These are phyloP conservation scores for Masticophis lateralis DNA, from an alignment of 2,797 vertebrate genomes.

Conservation along the genomic window DNA sequence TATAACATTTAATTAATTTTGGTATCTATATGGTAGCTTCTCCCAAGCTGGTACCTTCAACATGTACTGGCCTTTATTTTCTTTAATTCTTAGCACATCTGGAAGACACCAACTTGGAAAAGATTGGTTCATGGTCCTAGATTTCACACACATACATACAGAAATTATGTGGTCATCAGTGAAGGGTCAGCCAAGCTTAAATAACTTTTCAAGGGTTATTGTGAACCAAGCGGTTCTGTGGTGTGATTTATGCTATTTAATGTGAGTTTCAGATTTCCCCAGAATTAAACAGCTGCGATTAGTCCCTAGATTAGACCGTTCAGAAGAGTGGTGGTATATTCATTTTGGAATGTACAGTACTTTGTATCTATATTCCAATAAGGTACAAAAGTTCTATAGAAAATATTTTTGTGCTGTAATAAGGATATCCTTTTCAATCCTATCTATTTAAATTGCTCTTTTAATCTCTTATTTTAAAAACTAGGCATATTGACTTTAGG, in stretches of 20 bases:
- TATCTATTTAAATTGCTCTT: conserved; percentile 33
- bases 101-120: conserved; percentile 4
- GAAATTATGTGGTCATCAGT: background rate
- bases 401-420: conserved; percentile 36
- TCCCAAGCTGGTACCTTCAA: background rate
- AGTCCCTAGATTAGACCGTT: background rate
- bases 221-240: background rate
- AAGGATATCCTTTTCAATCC: conserved; percentile 39
- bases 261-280: background rate
- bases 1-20: conserved; percentile 31
- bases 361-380: conserved; percentile 2
- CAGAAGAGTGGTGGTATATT: background rate
- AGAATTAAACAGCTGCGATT: background rate
- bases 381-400: conserved; percentile 40
- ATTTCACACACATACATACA: background rate
- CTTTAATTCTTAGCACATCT: background rate
- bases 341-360: conserved; percentile 4
- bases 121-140: background rate
- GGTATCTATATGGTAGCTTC: background rate
- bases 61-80: background rate
- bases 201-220: background rate
- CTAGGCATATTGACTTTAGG: conserved; percentile 44
- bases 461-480: conserved; percentile 49
- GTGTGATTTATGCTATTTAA: background rate
- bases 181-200: background rate